Evolutionary conservation across 1,140 invertebrate species (phyloP).

Genomic region (Campoletis sonorensis): DNA sequence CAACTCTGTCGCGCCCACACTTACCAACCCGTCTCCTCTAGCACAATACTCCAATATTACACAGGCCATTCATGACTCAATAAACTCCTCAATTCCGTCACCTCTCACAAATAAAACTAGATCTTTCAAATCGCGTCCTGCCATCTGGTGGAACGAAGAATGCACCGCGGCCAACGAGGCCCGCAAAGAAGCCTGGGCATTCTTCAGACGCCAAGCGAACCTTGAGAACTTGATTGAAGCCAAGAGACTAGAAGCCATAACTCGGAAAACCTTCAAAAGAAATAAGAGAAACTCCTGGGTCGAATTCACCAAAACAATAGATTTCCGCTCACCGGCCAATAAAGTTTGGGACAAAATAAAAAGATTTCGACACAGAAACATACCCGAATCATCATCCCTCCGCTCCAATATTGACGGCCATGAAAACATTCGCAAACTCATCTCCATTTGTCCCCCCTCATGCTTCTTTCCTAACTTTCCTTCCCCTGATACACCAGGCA

Average conservation of each 20-base stretch:
- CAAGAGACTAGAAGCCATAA: not conserved
- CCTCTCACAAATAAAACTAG: not conserved
- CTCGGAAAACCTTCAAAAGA: not conserved
- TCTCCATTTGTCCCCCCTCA: slow-evolving; percentile 24
- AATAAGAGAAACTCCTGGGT: not conserved
- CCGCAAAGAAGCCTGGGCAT: not conserved
- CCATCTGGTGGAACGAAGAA: slow-evolving; percentile 6
- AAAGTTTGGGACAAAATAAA: not conserved
- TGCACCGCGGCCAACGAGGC: not conserved
- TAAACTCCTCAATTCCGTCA: not conserved
- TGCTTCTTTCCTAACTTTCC: slow-evolving; percentile 11
- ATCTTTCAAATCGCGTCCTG: not conserved
- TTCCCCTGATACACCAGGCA: not conserved
- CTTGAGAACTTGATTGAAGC: not conserved
- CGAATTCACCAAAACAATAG: not conserved
- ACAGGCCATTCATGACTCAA: not conserved
- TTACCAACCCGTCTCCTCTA: not conserved
- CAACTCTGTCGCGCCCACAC: not conserved
- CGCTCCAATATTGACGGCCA: not conserved
- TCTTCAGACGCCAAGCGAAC: not conserved
- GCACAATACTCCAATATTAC: not conserved
- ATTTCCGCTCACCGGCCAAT: not conserved
- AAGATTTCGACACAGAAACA: not conserved
- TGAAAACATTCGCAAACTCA: slow-evolving; percentile 24
- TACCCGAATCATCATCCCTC: not conserved